These are phyloP conservation scores for Crax fasciolata DNA, from an alignment of 2,797 vertebrate species.

Conservation along the genomic window DNA sequence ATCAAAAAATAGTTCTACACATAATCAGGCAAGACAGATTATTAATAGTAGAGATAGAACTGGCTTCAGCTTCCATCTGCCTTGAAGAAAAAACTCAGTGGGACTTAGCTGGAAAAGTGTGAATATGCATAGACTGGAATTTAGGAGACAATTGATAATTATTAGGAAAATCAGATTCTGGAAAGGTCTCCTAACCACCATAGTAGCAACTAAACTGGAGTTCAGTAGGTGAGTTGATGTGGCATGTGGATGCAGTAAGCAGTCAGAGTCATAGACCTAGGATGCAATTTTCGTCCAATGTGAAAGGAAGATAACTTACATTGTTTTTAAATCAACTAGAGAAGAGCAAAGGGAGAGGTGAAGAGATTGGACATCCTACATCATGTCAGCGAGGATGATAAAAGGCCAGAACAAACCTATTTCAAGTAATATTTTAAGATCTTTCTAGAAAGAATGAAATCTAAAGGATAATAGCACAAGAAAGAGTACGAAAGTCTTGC, in stretches of 20 bases:
- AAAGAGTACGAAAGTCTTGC: background rate
- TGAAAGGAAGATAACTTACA: background rate
- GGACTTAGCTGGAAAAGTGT: background rate
- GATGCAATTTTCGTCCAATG: background rate
- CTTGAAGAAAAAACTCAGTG: background rate
- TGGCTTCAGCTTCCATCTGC: background rate
- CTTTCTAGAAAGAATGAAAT: background rate
- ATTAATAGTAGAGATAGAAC: background rate
- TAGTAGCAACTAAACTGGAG: background rate
- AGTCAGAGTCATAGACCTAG: background rate
- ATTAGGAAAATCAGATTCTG: background rate
- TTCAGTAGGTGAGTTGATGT: background rate
- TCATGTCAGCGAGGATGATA: background rate
- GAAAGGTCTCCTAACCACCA: background rate
- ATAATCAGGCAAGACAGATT: background rate
- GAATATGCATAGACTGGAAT: background rate
- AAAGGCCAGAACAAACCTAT: background rate
- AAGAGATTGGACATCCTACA: background rate
- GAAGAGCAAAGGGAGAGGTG: background rate
- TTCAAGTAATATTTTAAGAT: background rate
- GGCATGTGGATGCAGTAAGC: background rate
- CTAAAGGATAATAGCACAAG: background rate
- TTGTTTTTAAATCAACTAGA: background rate
- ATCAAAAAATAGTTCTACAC: background rate
- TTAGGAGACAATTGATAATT: background rate